A percentile compares a stretch with the other conserved stretches of the same genome.
phyloP scores from a whole-genome alignment of 2,888 invertebrate genomes.

The Tenthredo distinguenda region DNA sequence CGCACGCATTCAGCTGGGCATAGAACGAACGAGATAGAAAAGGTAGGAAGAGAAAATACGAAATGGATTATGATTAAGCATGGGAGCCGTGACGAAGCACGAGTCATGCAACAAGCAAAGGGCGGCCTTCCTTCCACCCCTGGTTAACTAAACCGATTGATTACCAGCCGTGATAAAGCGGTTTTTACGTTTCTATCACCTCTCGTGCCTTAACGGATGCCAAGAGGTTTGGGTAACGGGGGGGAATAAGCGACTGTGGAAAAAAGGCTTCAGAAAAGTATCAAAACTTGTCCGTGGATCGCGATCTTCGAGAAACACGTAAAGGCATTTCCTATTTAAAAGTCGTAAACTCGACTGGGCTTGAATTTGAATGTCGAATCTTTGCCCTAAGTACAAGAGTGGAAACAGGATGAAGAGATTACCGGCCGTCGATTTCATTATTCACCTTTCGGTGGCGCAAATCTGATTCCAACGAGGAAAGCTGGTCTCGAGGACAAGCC shows the following conservation, averaged over 20 bases:
- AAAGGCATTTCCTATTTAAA: slow-evolving; percentile 35
- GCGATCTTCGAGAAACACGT: slow-evolving; percentile 36
- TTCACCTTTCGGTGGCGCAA: slow-evolving; percentile 36
- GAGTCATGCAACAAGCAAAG: slow-evolving; percentile 55
- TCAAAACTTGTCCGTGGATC: background rate
- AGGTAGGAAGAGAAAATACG: slow-evolving; percentile 51
- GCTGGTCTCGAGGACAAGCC: background rate
- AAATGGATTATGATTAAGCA: slow-evolving; percentile 57
- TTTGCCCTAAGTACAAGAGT: background rate
- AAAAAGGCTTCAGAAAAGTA: slow-evolving; percentile 10
- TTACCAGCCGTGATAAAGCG: slow-evolving; percentile 58
- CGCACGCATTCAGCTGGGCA: slow-evolving; percentile 20
- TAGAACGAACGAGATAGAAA: slow-evolving; percentile 21
- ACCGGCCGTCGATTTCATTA: slow-evolving; percentile 29
- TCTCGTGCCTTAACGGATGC: slow-evolving; percentile 47
- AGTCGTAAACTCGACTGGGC: slow-evolving; percentile 23
- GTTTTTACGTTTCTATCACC: slow-evolving; percentile 61
- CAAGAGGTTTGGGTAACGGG: slow-evolving; percentile 21
- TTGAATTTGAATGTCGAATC: slow-evolving; percentile 22
- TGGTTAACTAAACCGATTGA: slow-evolving; percentile 57
- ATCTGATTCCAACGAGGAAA: slow-evolving; percentile 19
- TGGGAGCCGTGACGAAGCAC: slow-evolving; percentile 59
- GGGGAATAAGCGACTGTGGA: slow-evolving; percentile 28
- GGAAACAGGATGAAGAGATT: slow-evolving; percentile 29
- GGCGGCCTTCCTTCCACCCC: slow-evolving; percentile 47